Evolutionary conservation across 2,888 invertebrate species (phyloP).

Genomic region (Pelosia muscerda): DNA sequence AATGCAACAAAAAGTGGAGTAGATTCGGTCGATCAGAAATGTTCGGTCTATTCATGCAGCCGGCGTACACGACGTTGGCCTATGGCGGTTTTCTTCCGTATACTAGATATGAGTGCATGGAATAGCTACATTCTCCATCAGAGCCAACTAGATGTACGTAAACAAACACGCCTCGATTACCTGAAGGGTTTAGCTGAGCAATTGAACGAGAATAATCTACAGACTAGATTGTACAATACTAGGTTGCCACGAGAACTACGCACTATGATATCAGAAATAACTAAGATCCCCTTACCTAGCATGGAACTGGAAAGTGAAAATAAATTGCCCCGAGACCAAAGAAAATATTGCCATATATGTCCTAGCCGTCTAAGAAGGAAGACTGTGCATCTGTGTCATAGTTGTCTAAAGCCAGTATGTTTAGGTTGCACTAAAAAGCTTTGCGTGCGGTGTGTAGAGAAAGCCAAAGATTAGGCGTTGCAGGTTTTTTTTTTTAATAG

Average conservation of each 20-base stretch:
- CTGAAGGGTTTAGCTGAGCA: constrained; percentile 16
- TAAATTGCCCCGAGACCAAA: constrained; percentile 21
- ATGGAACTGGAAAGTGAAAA: constrained; percentile 12
- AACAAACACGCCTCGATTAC: constrained; percentile 15
- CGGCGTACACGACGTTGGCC: constrained; percentile 15
- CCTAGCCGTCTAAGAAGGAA: constrained; percentile 20
- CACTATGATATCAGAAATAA: constrained; percentile 17
- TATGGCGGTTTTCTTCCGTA: constrained; percentile 11
- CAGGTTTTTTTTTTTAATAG: constrained; percentile 2
- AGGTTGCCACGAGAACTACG: constrained; percentile 16
- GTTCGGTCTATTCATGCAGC: constrained; percentile 9
- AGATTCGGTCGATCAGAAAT: too few species aligned
- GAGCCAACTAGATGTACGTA: constrained; percentile 8
- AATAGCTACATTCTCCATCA: constrained; percentile 15
- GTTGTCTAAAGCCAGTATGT: constrained; percentile 20
- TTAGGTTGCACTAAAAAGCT: constrained; percentile 20
- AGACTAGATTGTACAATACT: constrained; percentile 16
- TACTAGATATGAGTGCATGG: constrained; percentile 11
- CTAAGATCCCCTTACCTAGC: not conserved
- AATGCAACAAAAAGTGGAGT: too few species aligned
- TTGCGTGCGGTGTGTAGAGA: not conserved
- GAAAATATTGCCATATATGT: constrained; percentile 22
- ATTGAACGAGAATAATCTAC: constrained; percentile 16
- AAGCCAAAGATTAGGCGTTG: constrained; percentile 4
- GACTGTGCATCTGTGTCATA: constrained; percentile 19